Conservation (phyloP, 64 coral and sea anemone species). For the Pocillopora damicornis region DNA sequence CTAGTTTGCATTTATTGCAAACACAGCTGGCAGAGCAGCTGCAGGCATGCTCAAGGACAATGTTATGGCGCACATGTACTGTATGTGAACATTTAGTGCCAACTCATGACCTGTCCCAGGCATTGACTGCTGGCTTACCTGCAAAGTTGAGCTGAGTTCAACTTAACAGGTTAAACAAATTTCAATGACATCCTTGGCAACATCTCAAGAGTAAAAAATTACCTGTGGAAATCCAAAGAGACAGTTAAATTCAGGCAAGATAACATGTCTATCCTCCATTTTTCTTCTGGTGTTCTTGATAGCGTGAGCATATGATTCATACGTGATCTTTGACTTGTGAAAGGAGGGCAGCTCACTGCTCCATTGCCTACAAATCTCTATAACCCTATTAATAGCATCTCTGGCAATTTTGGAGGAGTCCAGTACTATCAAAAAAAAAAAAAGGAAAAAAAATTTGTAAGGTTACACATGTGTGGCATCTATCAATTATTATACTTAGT, state of each 20-base stretch:
- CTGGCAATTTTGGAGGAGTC: conserved; percentile 59
- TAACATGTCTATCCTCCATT: conserved; percentile 96
- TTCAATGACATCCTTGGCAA: not conserved
- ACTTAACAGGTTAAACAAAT: not conserved
- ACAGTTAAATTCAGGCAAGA: conserved; percentile 80
- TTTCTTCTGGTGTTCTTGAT: conserved; percentile 93
- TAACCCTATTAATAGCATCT: conserved; percentile 74
- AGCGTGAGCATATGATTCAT: conserved; percentile 76
- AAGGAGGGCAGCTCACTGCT: conserved; percentile 35
- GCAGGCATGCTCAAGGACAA: too few species aligned
- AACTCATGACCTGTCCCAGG: too few species aligned
- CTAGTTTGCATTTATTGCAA: too few species aligned
- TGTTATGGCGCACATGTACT: too few species aligned
- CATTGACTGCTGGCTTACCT: too few species aligned
- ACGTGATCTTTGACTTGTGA: conserved; percentile 59
- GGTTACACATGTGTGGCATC: too few species aligned
- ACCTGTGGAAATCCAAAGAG: conserved; percentile 84
- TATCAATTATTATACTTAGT: too few species aligned
- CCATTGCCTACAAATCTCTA: conserved; percentile 76
- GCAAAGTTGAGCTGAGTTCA: too few species aligned
- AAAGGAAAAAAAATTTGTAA: not conserved
- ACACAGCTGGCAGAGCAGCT: too few species aligned
- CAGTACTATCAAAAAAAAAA: conserved; percentile 41
- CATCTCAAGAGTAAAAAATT: not conserved
- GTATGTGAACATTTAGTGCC: too few species aligned